Evolutionary conservation across 2,113 vertebrate genomes (phyloP).

Genomic region (Ptyas mucosa): DNA sequence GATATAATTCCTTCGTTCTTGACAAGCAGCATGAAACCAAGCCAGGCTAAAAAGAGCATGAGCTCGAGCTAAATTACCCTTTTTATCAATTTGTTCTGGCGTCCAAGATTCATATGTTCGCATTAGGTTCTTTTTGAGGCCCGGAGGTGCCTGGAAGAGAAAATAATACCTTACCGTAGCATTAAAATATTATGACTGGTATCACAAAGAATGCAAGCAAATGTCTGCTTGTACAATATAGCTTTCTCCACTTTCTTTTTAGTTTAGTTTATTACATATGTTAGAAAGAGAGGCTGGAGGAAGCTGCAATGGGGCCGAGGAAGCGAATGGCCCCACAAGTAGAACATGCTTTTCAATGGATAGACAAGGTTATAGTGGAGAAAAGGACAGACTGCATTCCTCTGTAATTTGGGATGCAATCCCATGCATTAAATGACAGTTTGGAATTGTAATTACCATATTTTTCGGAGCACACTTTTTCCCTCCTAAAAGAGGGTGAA

Average conservation of each 20-base stretch:
- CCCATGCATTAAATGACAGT: background rate
- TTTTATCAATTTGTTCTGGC: constrained; percentile 89
- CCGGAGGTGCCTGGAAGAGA: constrained; percentile 84
- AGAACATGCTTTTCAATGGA: background rate
- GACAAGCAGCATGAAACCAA: constrained; percentile 97
- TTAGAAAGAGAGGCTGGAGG: background rate
- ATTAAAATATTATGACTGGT: background rate
- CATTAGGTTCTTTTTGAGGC: constrained; percentile 94
- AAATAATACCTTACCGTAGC: background rate
- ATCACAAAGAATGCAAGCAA: background rate
- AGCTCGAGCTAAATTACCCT: constrained; percentile 77
- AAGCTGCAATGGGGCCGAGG: background rate
- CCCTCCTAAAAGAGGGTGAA: too few species aligned
- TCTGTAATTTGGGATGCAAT: background rate
- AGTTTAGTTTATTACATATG: background rate
- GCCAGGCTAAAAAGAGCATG: constrained; percentile 93
- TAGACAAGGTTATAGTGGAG: background rate
- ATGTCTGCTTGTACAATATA: background rate
- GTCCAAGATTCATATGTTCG: constrained; percentile 96
- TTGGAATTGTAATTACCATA: background rate
- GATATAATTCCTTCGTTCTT: constrained; percentile 96
- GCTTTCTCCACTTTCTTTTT: background rate
- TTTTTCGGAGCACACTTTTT: too few species aligned
- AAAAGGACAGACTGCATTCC: background rate
- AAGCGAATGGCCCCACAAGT: background rate